These are phyloP conservation scores for Sialis lutaria DNA, from an alignment of 2,888 invertebrate species.

Conservation along the genomic window DNA sequence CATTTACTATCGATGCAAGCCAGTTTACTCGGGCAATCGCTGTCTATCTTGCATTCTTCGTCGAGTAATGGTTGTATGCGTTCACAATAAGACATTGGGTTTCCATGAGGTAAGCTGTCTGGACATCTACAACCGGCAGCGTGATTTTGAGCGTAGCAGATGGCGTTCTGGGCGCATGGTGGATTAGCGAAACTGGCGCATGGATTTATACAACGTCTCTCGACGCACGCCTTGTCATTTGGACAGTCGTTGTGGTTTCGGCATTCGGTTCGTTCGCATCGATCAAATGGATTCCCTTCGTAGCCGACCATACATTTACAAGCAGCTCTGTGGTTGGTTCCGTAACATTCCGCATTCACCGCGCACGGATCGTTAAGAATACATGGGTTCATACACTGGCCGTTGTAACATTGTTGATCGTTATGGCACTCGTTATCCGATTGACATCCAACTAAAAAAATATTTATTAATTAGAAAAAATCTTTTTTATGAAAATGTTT, in stretches of 20 bases:
- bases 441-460: slow-evolving; percentile 56
- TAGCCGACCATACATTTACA: slow-evolving; percentile 65
- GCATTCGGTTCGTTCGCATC: slow-evolving; percentile 64
- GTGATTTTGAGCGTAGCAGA: slow-evolving; percentile 67
- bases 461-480: slow-evolving; percentile 6
- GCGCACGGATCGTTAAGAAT: slow-evolving; percentile 65
- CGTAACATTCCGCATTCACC: slow-evolving; percentile 68
- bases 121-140: slow-evolving; percentile 71
- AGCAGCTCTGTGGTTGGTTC: slow-evolving; percentile 57
- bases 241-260: slow-evolving; percentile 65
- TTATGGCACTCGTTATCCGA: slow-evolving; percentile 67
- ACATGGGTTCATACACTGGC: slow-evolving; percentile 69
- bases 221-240: slow-evolving; percentile 50
- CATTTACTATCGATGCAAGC: slow-evolving; percentile 68
- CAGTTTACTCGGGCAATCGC: slow-evolving; percentile 62
- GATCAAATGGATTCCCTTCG: slow-evolving; percentile 62
- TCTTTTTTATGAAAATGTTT: neutral
- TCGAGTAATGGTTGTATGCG: slow-evolving; percentile 28
- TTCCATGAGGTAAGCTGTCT: slow-evolving; percentile 56
- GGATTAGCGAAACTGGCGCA: slow-evolving; percentile 46
- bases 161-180: slow-evolving; percentile 69
- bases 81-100: slow-evolving; percentile 62
- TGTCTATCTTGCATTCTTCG: slow-evolving; percentile 55
- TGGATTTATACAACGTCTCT: slow-evolving; percentile 61
- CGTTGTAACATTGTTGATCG: slow-evolving; percentile 65